phyloP scores from a whole-genome alignment of 2,888 invertebrate genomes.

The Drosophila acutilabella region DNA sequence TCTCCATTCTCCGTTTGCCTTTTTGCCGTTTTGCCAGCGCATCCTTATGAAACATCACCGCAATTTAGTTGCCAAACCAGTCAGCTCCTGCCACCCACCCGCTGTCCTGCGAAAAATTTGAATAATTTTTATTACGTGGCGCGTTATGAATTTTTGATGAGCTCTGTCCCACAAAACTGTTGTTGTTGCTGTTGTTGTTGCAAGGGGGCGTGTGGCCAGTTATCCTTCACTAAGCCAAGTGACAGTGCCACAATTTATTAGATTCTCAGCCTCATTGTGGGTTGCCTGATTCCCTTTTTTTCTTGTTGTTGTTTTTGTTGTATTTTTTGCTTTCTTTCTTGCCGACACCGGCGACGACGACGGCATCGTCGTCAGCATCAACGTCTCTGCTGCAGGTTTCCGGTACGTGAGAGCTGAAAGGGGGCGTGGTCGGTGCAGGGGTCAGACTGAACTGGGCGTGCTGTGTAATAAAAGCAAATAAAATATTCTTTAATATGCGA shows the following conservation, averaged over 20 bases:
- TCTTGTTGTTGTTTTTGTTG: not conserved
- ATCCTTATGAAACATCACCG: constrained; percentile 78
- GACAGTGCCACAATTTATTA: constrained; percentile 82
- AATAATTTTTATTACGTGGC: constrained; percentile 83
- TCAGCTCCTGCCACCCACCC: constrained; percentile 26
- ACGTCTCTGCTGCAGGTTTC: constrained; percentile 76
- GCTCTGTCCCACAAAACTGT: constrained; percentile 47
- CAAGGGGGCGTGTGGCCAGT: constrained; percentile 75
- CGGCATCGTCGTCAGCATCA: constrained; percentile 47
- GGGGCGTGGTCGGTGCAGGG: constrained; percentile 2
- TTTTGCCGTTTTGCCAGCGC: constrained; percentile 56
- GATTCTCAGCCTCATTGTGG: constrained; percentile 77
- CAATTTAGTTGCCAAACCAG: constrained; percentile 66
- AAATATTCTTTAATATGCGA: constrained; percentile 80
- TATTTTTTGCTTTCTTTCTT: constrained; percentile 8
- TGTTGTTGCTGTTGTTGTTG: constrained; percentile 29
- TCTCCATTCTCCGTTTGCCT: constrained; percentile 34
- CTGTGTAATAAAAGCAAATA: constrained; percentile 78
- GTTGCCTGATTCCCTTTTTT: constrained; percentile 40
- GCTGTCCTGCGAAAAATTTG: constrained; percentile 75
- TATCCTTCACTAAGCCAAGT: constrained; percentile 82
- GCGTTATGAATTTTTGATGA: constrained; percentile 83
- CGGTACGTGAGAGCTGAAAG: constrained; percentile 52
- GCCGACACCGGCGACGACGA: constrained; percentile 34
- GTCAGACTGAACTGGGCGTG: constrained; percentile 59